Evolutionary conservation across 1,140 invertebrate species (phyloP).

Genomic region (Orussus abietinus): DNA sequence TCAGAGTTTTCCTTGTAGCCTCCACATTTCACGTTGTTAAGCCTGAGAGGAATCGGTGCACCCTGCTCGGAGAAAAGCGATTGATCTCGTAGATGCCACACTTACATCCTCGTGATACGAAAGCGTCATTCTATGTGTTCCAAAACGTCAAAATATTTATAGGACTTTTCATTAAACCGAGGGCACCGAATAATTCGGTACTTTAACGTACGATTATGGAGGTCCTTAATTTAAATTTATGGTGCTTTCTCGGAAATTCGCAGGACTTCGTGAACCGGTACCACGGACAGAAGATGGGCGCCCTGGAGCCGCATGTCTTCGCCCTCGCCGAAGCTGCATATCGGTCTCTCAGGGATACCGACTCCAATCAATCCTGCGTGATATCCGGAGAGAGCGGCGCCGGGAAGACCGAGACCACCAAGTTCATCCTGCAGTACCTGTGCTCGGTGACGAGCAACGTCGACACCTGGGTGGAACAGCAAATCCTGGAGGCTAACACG

Average conservation of each 20-base stretch:
- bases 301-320: conserved; percentile 84
- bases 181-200: no score
- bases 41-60: no score
- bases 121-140: no score
- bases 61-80: no score
- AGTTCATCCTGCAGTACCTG: conserved; percentile 91
- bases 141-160: no score
- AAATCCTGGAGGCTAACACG: conserved; percentile 91
- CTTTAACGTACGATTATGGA: no score
- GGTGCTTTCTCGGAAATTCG: no score
- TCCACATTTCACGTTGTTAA: no score
- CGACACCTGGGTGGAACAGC: conserved; percentile 91
- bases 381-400: conserved; percentile 98
- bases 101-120: no score
- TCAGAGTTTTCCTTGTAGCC: no score
- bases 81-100: no score
- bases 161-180: no score
- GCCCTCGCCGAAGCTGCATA: conserved; percentile 86
- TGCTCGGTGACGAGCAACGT: conserved; percentile 87
- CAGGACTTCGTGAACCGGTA: conserved; percentile 80
- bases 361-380: conserved; percentile 81
- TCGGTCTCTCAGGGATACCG: conserved; percentile 62
- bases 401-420: conserved; percentile 95
- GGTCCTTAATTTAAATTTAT: conserved; percentile 12
- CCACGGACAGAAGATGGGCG: conserved; percentile 75